These are phyloP conservation scores for Myotis brandtii DNA, from an alignment of 2,113 vertebrate species.

Conservation along the genomic window DNA sequence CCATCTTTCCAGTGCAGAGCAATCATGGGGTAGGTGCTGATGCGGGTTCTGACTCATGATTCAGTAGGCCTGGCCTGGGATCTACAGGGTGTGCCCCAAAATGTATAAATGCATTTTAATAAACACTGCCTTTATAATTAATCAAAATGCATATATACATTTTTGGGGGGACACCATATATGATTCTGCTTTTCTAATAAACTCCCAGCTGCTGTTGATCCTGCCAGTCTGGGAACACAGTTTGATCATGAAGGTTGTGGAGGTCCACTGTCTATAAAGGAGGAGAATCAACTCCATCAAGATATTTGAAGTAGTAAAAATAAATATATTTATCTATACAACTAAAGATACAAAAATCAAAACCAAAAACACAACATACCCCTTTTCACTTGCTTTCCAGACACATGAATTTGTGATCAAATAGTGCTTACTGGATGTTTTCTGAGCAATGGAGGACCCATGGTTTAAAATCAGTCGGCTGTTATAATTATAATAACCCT, in stretches of 20 bases:
- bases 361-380: neutral
- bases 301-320: neutral
- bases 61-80: neutral
- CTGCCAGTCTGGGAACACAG: neutral
- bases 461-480: constrained; percentile 66
- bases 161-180: too few relatives aligned
- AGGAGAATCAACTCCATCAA: neutral
- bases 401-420: constrained; percentile 57
- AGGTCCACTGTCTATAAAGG: neutral
- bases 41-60: neutral
- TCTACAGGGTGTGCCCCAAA: too few relatives aligned
- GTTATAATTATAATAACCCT: constrained; percentile 54
- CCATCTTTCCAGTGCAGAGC: neutral
- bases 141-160: too few relatives aligned
- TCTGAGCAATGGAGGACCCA: constrained; percentile 39
- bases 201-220: neutral
- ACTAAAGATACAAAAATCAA: constrained; percentile 50
- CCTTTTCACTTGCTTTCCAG: constrained; percentile 48
- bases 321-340: constrained; percentile 35
- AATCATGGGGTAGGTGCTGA: neutral
- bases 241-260: neutral
- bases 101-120: too few relatives aligned
- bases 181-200: neutral
- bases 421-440: neutral
- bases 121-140: too few relatives aligned